Percentiles rank a stretch among this genome's conserved stretches.
phyloP scores from a whole-genome alignment of 2,113 vertebrate species.

The Sebastes schlegelii region DNA sequence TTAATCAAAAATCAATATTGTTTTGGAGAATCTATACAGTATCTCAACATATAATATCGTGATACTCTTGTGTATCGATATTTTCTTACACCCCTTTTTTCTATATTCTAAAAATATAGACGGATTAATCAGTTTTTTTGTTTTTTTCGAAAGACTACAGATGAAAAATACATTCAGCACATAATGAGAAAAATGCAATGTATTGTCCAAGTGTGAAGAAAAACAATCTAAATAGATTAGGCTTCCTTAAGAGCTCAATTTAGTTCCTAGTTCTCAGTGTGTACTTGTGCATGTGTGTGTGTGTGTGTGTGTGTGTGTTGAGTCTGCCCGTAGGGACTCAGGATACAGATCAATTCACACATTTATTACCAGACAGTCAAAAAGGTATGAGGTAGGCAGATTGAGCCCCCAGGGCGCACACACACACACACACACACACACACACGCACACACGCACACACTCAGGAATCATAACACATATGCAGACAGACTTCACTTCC shows the following conservation, averaged over 20 bases:
- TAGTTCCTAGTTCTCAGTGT: not conserved
- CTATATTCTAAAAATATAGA: not conserved
- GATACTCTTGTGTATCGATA: too few relatives aligned
- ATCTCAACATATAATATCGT: too few relatives aligned
- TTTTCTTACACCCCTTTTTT: too few relatives aligned
- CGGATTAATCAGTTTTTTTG: not conserved
- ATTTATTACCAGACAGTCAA: constrained; percentile 73
- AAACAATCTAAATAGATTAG: constrained; percentile 22
- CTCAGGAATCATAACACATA: not conserved
- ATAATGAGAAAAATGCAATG: not conserved
- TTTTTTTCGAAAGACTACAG: not conserved
- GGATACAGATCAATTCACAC: constrained; percentile 74
- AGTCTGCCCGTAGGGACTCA: constrained; percentile 37
- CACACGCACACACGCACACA: constrained; percentile 21
- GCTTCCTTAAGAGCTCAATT: not conserved
- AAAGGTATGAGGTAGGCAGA: constrained; percentile 68
- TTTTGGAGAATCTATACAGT: too few relatives aligned
- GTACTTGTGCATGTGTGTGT: constrained; percentile 10
- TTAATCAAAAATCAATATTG: too few relatives aligned
- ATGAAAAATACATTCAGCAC: not conserved
- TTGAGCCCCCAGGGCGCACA: constrained; percentile 54
- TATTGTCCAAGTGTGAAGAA: not conserved
- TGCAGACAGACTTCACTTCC: not conserved
- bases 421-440: constrained; percentile 15
- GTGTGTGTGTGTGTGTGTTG: not conserved